Conservation (phyloP, 2,113 vertebrate species). For the Tautogolabrus adspersus region DNA sequence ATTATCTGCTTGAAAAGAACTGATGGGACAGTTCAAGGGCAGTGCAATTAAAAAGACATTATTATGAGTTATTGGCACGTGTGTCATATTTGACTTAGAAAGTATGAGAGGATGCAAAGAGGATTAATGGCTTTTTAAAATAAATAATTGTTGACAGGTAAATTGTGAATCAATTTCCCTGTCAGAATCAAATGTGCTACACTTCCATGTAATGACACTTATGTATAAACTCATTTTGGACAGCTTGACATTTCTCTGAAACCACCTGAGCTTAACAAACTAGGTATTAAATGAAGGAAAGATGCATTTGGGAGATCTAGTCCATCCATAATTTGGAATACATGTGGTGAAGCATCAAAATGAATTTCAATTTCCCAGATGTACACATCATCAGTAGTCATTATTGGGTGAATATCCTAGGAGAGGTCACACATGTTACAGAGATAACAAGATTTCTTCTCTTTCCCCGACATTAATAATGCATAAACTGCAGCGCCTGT, state of each 20-base stretch:
- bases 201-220: too few species aligned
- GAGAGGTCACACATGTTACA: conserved; percentile 63
- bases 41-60: conserved; percentile 52
- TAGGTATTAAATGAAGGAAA: conserved; percentile 39
- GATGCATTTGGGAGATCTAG: not conserved
- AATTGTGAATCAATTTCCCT: not conserved
- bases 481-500: conserved; percentile 44
- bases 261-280: conserved; percentile 24
- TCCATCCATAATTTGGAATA: conserved; percentile 17
- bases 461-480: conserved; percentile 57
- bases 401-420: conserved; percentile 45
- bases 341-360: conserved; percentile 13
- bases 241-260: conserved; percentile 12
- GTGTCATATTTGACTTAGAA: conserved; percentile 20
- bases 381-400: conserved; percentile 38
- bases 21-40: conserved; percentile 59
- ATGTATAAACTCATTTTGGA: conserved; percentile 6
- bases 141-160: not conserved
- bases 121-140: not conserved
- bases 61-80: conserved; percentile 13
- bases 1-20: conserved; percentile 47
- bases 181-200: too few species aligned
- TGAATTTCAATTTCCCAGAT: conserved; percentile 26
- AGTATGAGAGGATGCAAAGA: conserved; percentile 2
- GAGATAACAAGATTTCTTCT: conserved; percentile 64